Evolutionary conservation across 2,797 vertebrate species (phyloP).

Genomic region (Pelochelys cantorii): DNA sequence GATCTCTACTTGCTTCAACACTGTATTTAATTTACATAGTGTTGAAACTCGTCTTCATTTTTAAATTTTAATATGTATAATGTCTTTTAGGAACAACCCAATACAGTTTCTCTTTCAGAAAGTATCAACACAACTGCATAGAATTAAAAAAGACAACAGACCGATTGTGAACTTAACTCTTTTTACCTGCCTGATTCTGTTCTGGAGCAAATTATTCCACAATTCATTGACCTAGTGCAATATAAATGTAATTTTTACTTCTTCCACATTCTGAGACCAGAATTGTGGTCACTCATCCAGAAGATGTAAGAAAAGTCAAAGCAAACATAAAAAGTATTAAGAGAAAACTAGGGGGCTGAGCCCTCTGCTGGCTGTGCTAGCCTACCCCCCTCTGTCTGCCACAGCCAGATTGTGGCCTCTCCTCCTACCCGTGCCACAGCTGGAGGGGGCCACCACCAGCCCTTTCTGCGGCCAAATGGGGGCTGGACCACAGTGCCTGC

Average conservation of each 20-base stretch:
- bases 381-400: no score
- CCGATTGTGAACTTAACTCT: neutral
- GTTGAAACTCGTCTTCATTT: neutral
- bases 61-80: constrained; percentile 3
- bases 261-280: constrained; percentile 53
- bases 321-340: constrained; percentile 1
- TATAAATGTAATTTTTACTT: constrained; percentile 30
- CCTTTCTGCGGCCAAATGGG: no score
- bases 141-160: neutral
- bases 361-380: no score
- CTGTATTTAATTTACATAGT: neutral
- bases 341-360: neutral
- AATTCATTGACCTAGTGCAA: constrained; percentile 29
- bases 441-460: no score
- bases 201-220: constrained; percentile 33
- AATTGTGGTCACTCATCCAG: constrained; percentile 56
- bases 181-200: neutral
- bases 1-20: neutral
- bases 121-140: neutral
- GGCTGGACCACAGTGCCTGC: no score
- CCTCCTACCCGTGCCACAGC: no score
- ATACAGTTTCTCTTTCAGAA: neutral
- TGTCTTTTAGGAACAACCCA: neutral
- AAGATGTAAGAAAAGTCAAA: constrained; percentile 57
- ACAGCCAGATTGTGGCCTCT: no score